Conservation (phyloP, 2,888 invertebrate genomes). For the Acanthoscelides obtectus region DNA sequence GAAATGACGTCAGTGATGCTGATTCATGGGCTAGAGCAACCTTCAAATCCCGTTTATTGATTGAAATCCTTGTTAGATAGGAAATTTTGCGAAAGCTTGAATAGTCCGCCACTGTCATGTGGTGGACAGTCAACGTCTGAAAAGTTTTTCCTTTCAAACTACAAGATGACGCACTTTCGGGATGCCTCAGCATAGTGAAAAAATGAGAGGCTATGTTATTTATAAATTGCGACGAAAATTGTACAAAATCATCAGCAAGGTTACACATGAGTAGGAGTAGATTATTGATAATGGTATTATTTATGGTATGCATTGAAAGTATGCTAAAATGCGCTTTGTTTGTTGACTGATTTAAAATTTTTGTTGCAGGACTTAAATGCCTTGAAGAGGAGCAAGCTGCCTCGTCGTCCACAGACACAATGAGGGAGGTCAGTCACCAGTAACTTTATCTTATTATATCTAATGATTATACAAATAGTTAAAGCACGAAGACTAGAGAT, state of each 20-base stretch:
- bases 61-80: too few species aligned
- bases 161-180: not conserved
- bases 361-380: slow-evolving; percentile 41
- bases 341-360: slow-evolving; percentile 11
- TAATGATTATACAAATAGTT: too few species aligned
- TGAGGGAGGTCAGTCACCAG: slow-evolving; percentile 38
- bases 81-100: too few species aligned
- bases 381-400: slow-evolving; percentile 35
- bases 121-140: not conserved
- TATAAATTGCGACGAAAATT: not conserved
- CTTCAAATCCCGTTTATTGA: too few species aligned
- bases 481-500: too few species aligned
- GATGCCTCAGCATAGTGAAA: not conserved
- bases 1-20: too few species aligned
- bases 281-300: not conserved
- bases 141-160: not conserved
- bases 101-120: not conserved
- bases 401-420: slow-evolving; percentile 29
- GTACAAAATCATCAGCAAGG: not conserved
- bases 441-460: not conserved
- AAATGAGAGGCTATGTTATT: not conserved
- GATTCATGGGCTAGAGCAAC: too few species aligned
- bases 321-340: not conserved
- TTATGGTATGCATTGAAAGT: not conserved
- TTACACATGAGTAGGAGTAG: not conserved